Conservation (phyloP, 2,113 vertebrate genomes). For the Murina feae region DNA sequence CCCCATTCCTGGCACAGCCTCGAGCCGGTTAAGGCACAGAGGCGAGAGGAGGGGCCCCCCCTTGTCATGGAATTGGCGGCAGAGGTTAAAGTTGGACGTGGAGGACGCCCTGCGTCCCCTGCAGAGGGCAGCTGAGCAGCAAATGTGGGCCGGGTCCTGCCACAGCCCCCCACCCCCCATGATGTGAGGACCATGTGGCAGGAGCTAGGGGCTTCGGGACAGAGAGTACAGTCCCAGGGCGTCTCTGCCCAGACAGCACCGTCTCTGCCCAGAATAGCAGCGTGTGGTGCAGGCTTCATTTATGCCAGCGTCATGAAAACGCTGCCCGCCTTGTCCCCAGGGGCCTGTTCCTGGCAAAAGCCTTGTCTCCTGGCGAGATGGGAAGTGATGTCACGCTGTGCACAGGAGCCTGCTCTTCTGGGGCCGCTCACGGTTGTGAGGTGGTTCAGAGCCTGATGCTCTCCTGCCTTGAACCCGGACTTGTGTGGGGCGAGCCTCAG, state of each 20-base stretch:
- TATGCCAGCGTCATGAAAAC: not conserved
- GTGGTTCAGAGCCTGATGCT: not conserved
- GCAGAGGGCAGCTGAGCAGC: not conserved
- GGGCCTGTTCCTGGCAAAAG: not conserved
- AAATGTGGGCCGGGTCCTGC: not conserved
- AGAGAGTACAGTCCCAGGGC: not conserved
- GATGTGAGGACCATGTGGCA: not conserved
- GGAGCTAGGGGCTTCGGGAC: not conserved
- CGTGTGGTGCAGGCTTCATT: not conserved
- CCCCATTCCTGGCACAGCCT: not conserved
- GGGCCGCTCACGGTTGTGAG: not conserved
- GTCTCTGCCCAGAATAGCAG: not conserved
- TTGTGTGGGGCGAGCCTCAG: not conserved
- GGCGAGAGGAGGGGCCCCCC: not conserved
- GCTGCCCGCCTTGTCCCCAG: not conserved
- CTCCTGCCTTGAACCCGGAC: not conserved
- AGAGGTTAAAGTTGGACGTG: not conserved
- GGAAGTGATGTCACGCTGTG: conserved; percentile 29
- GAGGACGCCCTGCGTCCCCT: not conserved
- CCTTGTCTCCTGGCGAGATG: not conserved
- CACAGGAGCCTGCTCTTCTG: not conserved
- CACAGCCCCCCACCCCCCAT: not conserved
- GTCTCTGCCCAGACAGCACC: not conserved
- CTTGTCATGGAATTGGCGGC: not conserved
- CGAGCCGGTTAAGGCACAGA: not conserved